Conservation (phyloP, 2,113 vertebrate species). For the Condylura cristata region DNA sequence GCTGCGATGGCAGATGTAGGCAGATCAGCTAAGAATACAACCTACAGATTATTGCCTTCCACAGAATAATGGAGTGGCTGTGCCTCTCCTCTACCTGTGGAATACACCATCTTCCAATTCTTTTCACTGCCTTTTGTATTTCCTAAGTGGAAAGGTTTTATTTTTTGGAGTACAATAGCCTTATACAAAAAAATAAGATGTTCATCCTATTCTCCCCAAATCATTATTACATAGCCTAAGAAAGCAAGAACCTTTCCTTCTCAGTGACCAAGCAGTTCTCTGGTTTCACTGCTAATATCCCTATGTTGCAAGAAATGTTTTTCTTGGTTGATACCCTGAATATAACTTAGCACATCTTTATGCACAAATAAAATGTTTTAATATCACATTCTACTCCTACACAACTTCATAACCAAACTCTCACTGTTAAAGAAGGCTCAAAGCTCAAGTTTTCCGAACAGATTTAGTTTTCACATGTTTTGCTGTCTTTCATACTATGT, state of each 20-base stretch:
- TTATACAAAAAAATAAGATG: neutral
- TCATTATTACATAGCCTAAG: neutral
- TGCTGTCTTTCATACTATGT: accelerated
- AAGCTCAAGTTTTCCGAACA: neutral
- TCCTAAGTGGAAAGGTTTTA: neutral
- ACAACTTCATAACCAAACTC: neutral
- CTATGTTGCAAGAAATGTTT: neutral
- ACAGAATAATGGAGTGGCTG: neutral
- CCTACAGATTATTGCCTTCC: constrained; percentile 6
- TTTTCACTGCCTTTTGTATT: neutral
- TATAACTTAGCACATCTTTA: constrained; percentile 10
- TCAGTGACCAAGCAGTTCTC: neutral
- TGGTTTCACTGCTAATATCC: neutral
- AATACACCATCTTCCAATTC: neutral
- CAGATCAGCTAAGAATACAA: constrained; percentile 32
- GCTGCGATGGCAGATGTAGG: constrained; percentile 67
- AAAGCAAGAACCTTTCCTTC: neutral
- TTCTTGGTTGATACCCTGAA: neutral
- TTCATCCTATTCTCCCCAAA: neutral
- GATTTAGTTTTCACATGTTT: neutral
- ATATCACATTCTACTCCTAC: neutral
- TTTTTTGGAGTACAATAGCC: neutral
- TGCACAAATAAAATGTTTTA: constrained; percentile 15
- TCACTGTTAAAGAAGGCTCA: neutral
- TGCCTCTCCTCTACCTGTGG: neutral